phyloP scores from a whole-genome alignment of 2,888 invertebrate genomes.

The Strigamia maritima region DNA sequence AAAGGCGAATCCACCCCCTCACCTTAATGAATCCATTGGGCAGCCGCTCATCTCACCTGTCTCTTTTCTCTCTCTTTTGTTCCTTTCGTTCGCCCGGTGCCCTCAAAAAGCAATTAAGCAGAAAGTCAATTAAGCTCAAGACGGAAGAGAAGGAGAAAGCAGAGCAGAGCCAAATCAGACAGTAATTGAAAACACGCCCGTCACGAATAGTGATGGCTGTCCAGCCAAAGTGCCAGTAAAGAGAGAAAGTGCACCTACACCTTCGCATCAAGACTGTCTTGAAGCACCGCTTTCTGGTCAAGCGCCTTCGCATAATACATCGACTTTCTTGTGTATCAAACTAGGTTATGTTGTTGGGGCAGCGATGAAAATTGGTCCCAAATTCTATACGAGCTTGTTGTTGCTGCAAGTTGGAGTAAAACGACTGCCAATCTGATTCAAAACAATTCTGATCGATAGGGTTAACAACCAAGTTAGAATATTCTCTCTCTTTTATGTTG shows the following conservation, averaged over 20 bases:
- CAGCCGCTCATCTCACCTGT: conserved; percentile 15
- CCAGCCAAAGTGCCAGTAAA: conserved; percentile 10
- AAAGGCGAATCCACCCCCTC: conserved; percentile 10
- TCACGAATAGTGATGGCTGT: conserved; percentile 25
- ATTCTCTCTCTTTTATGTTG: neutral
- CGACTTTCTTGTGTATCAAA: conserved; percentile 3
- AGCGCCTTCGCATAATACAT: neutral
- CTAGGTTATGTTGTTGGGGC: neutral
- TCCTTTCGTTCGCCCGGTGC: conserved; percentile 17
- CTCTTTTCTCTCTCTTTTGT: conserved; percentile 15
- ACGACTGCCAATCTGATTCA: neutral
- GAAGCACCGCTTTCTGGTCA: neutral
- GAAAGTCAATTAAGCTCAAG: conserved; percentile 36
- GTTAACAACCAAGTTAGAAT: conserved; percentile 6
- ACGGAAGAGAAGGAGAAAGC: neutral
- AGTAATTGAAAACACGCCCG: conserved; percentile 33
- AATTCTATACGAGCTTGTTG: neutral
- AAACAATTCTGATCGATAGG: conserved; percentile 5
- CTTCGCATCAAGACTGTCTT: neutral
- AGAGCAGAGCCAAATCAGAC: conserved; percentile 26
- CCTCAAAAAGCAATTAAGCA: conserved; percentile 38
- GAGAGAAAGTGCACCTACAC: conserved; percentile 10
- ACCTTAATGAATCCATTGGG: conserved; percentile 10
- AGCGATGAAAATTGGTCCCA: neutral
- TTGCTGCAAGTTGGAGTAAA: neutral